Percentiles rank a stretch among this genome's conserved stretches.
These are phyloP conservation scores for Sterrhoptilus dennistouni DNA, from an alignment of 2,113 vertebrate genomes.

Conservation along the genomic window DNA sequence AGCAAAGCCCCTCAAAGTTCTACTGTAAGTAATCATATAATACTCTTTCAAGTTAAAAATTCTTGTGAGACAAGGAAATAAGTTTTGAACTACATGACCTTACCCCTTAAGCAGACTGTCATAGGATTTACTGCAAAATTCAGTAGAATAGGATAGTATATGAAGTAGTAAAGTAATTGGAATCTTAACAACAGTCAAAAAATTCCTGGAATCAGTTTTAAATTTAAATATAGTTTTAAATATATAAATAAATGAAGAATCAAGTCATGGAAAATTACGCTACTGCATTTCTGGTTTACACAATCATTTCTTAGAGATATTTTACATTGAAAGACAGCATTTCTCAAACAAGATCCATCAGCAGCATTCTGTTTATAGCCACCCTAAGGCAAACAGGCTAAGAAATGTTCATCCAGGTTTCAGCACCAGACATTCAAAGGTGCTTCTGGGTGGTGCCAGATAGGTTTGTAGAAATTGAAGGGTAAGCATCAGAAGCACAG, in stretches of 20 bases:
- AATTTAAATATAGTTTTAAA: neutral
- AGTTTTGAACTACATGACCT: neutral
- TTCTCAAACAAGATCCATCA: neutral
- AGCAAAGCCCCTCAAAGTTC: neutral
- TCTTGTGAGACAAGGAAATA: slow-evolving; percentile 2
- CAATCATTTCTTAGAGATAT: neutral
- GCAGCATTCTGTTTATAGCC: neutral
- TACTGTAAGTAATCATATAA: neutral
- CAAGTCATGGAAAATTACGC: neutral
- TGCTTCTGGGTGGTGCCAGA: neutral
- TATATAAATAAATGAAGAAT: neutral
- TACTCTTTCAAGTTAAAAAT: neutral
- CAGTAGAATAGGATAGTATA: neutral
- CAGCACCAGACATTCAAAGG: neutral
- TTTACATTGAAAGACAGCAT: neutral
- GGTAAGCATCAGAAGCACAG: neutral
- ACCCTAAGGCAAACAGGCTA: neutral
- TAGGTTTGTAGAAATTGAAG: neutral
- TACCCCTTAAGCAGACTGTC: neutral
- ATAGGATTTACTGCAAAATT: neutral
- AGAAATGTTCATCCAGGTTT: neutral
- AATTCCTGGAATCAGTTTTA: neutral
- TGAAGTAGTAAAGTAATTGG: neutral
- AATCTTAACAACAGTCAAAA: neutral
- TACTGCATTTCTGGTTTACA: neutral